Evolutionary conservation across 2,113 vertebrate species (phyloP).

Genomic region (Motacilla alba): DNA sequence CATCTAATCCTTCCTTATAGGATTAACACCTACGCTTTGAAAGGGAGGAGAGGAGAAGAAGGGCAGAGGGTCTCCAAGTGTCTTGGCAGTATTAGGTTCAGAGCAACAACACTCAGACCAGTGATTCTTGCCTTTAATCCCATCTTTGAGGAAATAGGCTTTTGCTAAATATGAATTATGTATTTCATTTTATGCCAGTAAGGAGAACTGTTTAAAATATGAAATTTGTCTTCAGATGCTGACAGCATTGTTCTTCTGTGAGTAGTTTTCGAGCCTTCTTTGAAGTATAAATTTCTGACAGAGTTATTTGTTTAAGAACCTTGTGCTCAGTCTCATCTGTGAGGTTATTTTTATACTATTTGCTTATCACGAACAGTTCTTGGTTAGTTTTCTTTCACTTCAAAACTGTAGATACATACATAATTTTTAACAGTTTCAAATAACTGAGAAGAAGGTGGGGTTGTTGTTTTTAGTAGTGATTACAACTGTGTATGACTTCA

Average conservation of each 20-base stretch:
- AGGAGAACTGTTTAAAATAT: background rate
- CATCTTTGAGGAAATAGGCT: background rate
- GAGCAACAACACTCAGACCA: background rate
- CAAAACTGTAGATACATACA: background rate
- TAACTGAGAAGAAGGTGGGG: background rate
- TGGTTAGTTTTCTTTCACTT: background rate
- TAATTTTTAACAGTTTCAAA: background rate
- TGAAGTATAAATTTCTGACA: conserved; percentile 6
- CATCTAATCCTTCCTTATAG: conserved; percentile 14
- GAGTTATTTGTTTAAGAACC: background rate
- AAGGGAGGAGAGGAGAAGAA: background rate
- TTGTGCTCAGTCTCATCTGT: background rate
- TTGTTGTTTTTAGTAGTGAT: conserved; percentile 1
- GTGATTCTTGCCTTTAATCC: background rate
- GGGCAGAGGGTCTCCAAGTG: background rate
- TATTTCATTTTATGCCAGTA: background rate
- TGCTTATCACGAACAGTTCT: background rate
- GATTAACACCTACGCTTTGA: conserved; percentile 22
- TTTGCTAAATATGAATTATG: background rate
- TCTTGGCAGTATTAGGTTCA: background rate
- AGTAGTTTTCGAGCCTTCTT: background rate
- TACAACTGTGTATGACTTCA: background rate
- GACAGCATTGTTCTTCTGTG: background rate
- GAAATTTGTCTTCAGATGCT: background rate
- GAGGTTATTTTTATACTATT: conserved; percentile 24